These are phyloP conservation scores for Hycleus cichorii DNA, from an alignment of 1,140 invertebrate genomes.

Conservation along the genomic window DNA sequence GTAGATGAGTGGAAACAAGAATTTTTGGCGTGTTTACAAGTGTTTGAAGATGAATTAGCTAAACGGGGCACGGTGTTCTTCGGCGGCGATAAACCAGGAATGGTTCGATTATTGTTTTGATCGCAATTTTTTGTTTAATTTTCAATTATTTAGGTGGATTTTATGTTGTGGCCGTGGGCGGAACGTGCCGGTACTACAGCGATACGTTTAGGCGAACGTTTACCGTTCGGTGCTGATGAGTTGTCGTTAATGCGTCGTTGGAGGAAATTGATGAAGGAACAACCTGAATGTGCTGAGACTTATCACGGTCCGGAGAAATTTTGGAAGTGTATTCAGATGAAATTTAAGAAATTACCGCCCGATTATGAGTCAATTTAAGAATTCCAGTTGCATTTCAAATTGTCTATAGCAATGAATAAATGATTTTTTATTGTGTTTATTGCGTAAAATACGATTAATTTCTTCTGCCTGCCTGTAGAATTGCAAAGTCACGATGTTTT, in stretches of 20 bases:
- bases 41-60: conserved; percentile 59
- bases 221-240: conserved; percentile 40
- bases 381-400: too few relatives aligned
- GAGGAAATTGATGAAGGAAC: conserved; percentile 59
- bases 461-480: too few relatives aligned
- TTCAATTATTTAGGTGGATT: conserved; percentile 49
- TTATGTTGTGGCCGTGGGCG: conserved; percentile 87
- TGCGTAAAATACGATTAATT: too few relatives aligned
- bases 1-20: conserved; percentile 28
- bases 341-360: conserved; percentile 19
- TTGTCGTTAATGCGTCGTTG: conserved; percentile 45
- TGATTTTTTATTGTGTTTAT: too few relatives aligned
- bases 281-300: conserved; percentile 43
- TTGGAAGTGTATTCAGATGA: conserved; percentile 29
- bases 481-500: too few relatives aligned
- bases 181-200: conserved; percentile 57
- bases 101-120: conserved; percentile 42
- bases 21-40: conserved; percentile 48
- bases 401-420: too few relatives aligned
- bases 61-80: conserved; percentile 58
- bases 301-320: conserved; percentile 33
- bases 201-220: conserved; percentile 48
- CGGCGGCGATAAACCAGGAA: conserved; percentile 61
- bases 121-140: too few relatives aligned
- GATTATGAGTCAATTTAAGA: conserved; percentile 22